Conservation (phyloP, 2,888 invertebrate genomes). For the Micropterix aruncella region DNA sequence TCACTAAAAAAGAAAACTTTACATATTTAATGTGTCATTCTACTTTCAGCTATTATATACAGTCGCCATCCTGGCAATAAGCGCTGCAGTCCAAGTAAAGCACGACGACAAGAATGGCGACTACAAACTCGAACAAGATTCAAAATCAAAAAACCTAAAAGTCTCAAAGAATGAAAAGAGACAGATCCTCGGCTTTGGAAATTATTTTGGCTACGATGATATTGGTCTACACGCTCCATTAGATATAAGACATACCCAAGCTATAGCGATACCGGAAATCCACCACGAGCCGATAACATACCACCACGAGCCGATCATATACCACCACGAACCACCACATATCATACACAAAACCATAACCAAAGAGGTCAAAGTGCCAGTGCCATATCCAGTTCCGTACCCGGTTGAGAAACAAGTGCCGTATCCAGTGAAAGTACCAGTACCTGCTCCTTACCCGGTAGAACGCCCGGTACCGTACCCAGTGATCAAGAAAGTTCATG, state of each 20-base stretch:
- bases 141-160: conserved; percentile 5
- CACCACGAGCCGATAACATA: conserved; percentile 7
- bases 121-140: too few species aligned
- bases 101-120: too few species aligned
- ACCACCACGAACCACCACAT: conserved; percentile 31
- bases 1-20: too few species aligned
- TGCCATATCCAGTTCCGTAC: conserved; percentile 15
- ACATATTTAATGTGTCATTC: too few species aligned
- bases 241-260: too few species aligned
- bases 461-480: conserved; percentile 37
- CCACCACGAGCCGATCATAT: conserved; percentile 21
- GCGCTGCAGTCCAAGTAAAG: not conserved
- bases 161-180: conserved; percentile 2
- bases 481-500: conserved; percentile 36
- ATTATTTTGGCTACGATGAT: conserved; percentile 17
- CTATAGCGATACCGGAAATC: conserved; percentile 2
- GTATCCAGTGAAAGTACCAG: conserved; percentile 35
- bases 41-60: too few species aligned
- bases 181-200: conserved; percentile 4
- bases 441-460: conserved; percentile 37
- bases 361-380: conserved; percentile 22
- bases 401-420: conserved; percentile 30
- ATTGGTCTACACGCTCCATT: conserved; percentile 14
- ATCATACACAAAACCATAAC: conserved; percentile 33
- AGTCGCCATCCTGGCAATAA: not conserved